Evolutionary conservation across 37 sponge, comb jelly and placozoan genomes (phyloP), one percentile per base, ranked within the genome.

Genomic region (Bolinopsis microptera): DNA sequence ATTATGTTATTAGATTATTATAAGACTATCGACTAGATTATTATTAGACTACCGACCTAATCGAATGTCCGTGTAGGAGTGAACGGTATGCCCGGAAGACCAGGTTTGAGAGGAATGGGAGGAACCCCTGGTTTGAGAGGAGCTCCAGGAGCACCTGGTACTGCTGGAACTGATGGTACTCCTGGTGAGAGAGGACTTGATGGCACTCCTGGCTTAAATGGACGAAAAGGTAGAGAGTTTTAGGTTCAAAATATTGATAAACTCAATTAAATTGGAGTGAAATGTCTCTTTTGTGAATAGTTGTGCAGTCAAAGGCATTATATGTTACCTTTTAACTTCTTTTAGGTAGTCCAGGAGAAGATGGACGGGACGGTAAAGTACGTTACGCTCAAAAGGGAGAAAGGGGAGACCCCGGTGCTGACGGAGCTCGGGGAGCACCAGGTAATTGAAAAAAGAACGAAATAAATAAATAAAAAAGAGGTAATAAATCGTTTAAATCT

Each of bases 141-240:
- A 30, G 75, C 26, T 30, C 31, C 75, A 5, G 75, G 75, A 30
- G 31, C 13, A 3, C 26, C 75, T n/a, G 75, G 75, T 3, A 28
- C 75, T 72, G 3, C 31, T 8, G 75, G 75, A 72, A 8, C 26
- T n/a, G 75, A n/a, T 72, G 75, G 75, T 5, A 28, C 75, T 72
- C 31, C 75, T 8, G 75, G 75, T 3, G 31, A 23, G 75, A 72
- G 75, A n/a, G 75, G 75, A 5, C 2, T 2, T 28, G 75, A 72
- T 21, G 75, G 75, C 22, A n/a, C 31, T 72, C 75, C 75, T n/a
- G 75, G 75, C 5, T 72, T 72, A 8, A 3, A n/a, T 2, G 75
- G 75, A 5, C 75, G 75, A 72, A 72, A 72, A 28, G 75, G 75
- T 30, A n/a, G 21, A n/a, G n/a, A n/a, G n/a, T n/a, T n/a, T n/a